phyloP scores from a whole-genome alignment of 1,140 invertebrate genomes.

The Anastrepha obliqua region DNA sequence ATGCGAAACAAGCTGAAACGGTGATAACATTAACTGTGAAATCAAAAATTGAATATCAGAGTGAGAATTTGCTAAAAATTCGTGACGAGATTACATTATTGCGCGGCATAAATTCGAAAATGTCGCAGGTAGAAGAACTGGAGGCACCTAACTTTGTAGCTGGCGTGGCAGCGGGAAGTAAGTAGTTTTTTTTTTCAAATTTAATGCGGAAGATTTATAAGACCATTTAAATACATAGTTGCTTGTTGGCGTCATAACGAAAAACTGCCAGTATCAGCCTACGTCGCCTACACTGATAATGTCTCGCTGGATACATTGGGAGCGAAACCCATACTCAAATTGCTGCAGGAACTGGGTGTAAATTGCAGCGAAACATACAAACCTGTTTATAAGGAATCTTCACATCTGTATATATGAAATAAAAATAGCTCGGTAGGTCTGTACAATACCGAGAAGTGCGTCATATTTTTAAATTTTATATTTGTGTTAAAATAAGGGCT shows the following conservation, averaged over 20 bases:
- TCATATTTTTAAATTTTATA: neutral
- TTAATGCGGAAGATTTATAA: too few species aligned
- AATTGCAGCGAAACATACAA: constrained; percentile 62
- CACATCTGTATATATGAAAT: constrained; percentile 67
- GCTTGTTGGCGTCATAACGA: constrained; percentile 65
- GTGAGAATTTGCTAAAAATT: constrained; percentile 65
- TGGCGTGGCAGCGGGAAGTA: constrained; percentile 68
- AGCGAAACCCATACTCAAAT: constrained; percentile 66
- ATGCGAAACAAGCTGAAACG: constrained; percentile 62
- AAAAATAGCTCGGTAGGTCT: neutral
- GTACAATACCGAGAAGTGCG: neutral
- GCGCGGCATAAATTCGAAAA: constrained; percentile 60
- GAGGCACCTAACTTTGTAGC: constrained; percentile 70
- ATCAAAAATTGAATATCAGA: constrained; percentile 70
- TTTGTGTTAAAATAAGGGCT: constrained; percentile 18
- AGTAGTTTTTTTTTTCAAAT: constrained; percentile 51
- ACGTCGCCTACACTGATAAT: constrained; percentile 68
- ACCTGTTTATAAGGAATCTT: constrained; percentile 64
- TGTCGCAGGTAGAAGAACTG: constrained; percentile 60
- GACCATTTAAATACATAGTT: constrained; percentile 58
- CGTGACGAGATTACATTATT: constrained; percentile 64
- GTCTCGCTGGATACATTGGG: constrained; percentile 64
- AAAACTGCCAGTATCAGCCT: constrained; percentile 61
- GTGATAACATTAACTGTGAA: constrained; percentile 67
- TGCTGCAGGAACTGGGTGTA: constrained; percentile 62